Base-by-base conservation (phyloP, 2,888 invertebrate species). In the Pseudanteris insignis region DNA sequence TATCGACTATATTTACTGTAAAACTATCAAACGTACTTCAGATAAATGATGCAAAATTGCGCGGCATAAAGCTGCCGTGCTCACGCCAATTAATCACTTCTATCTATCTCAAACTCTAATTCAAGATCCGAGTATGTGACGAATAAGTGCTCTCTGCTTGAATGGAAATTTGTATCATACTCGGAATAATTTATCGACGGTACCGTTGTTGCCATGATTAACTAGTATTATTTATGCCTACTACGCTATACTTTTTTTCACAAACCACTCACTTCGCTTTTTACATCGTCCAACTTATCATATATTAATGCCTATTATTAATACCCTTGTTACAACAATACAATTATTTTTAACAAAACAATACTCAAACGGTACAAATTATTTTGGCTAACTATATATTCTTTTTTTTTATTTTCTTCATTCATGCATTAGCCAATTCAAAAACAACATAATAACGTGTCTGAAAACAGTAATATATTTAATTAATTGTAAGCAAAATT, bases 21-120 rank as follows among this genome's bases (percentile, higher is more conserved):
- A 54, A 60, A 48, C 60, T 48, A 54, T 54, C 60, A 54, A 60
- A 60, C 43, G 54, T 54, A 60, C 54, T 60, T 54, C 37, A 60
- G 54, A 60, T 60, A 60, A 60, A 47, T 59, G 51, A 59, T 53
- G 47, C 34, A 18, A 40, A 53, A 36, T 33, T 18, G 40, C 48
- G 37, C 34, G 21, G 25, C 30, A 54, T 54, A 48, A 60, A 60
- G 29, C 47, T 60, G 53, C 30, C 41, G 40, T 8, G 8, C 33
- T 43, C 57, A 13, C 25, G 51, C 36, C 10, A 40, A 58, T 58
- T 58, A 51, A 59, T 59, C 48, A 48, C 48, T 48, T 21, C 36
- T 36, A 48, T 37, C 36, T 32, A 37, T 36, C 48, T 30, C 32
- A 28, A 38, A 47, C 21, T 46, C 46, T 54, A 30, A 54, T 54